Evolutionary conservation across 2,888 invertebrate species (phyloP).

Genomic region (Campoletis raptor): DNA sequence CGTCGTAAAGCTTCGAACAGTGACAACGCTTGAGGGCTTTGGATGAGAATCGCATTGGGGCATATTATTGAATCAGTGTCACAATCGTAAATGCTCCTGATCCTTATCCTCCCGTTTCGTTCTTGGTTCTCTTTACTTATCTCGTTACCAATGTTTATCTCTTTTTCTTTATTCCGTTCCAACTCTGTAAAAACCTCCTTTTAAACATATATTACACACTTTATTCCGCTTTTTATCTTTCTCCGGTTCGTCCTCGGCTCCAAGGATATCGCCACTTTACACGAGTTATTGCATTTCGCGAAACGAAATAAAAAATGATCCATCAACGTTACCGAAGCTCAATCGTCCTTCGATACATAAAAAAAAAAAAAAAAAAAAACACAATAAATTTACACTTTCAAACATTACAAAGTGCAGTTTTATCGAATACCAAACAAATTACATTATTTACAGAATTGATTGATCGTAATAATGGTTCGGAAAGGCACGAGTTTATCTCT

Average conservation of each 20-base stretch:
- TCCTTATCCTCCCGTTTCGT: neutral
- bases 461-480: neutral
- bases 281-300: slow-evolving; percentile 10
- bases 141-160: neutral
- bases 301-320: neutral
- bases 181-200: neutral
- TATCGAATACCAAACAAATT: neutral
- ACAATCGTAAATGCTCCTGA: slow-evolving; percentile 29
- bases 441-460: neutral
- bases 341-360: neutral
- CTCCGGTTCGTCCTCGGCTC: slow-evolving; percentile 8
- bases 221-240: slow-evolving; percentile 14
- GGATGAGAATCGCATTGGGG: slow-evolving; percentile 34
- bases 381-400: neutral
- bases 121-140: slow-evolving; percentile 4
- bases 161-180: neutral
- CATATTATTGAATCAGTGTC: slow-evolving; percentile 54
- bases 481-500: neutral
- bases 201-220: slow-evolving; percentile 9
- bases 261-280: slow-evolving; percentile 11
- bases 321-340: neutral
- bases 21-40: slow-evolving; percentile 18
- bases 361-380: slow-evolving; percentile 15
- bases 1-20: slow-evolving; percentile 19
- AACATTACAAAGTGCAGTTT: slow-evolving; percentile 18